Evolutionary conservation across 53 echinoderm and acorn worm genomes (phyloP), one percentile per base, ranked within the genome.

Genomic region (Paracentrotus lividus): DNA sequence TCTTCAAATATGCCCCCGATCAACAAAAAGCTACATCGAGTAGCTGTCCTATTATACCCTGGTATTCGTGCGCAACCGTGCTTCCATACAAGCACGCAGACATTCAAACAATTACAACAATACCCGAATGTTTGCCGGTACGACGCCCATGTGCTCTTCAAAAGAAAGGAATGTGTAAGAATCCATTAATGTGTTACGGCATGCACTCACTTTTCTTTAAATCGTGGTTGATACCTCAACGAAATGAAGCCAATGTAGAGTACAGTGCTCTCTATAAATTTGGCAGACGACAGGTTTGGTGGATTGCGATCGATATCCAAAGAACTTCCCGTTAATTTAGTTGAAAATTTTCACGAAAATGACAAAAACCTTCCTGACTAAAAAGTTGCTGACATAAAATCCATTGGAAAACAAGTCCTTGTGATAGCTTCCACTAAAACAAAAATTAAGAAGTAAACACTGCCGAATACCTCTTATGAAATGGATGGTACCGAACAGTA

Each of bases 81-180:
- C 45, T 47, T 16, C 81, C 9, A 45, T 27, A n/a, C 5, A 44
- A 81, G 47, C 27, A 47, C 26, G 72, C 13, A 81, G 49, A n/a
- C 81, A 47, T 26, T 45, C 81, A 81, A 81, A 81, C 81, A 81
- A 81, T 81, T 33, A 27, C 47, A 42, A 76, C 42, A 81, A 81
- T 47, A 26, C 81, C 12, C 47, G 49, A 81, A 81, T 81, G 81
- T 81, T 81, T 81, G 49, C 24, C 10, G 47, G 26, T 10, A 81
- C 47, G 0, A 81, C 81, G 47, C 47, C 45, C 44, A 81, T 44
- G 81, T 47, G 44, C 49, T 47, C 26, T 2, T 2, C 49, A 8
- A n/a, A 81, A 81, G 81, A 12, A 2, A 5, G 47, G 81, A 81
- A 81, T 81, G 81, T 81, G 45, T 76, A 76, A 67, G 67, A 67